phyloP scores from a whole-genome alignment of 1,140 invertebrate species.

The Diabrotica virgifera region DNA sequence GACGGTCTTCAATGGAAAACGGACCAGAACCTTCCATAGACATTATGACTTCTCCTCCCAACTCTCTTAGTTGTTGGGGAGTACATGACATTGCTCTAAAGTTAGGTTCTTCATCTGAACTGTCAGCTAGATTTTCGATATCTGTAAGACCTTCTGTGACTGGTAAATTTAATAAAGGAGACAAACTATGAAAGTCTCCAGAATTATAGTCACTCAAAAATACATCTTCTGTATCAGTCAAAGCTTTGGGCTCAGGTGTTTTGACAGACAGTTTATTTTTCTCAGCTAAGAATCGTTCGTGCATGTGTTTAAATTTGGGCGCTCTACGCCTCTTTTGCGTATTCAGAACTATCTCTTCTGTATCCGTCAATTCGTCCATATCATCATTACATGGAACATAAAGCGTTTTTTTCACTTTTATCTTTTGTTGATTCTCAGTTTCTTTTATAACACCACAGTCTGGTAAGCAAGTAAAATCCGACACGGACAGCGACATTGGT shows the following conservation, averaged over 20 bases:
- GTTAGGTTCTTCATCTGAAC: slow-evolving; percentile 39
- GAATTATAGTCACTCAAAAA: slow-evolving; percentile 48
- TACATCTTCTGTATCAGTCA: slow-evolving; percentile 56
- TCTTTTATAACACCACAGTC: slow-evolving; percentile 41
- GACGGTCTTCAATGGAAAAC: slow-evolving; percentile 31
- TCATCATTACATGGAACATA: slow-evolving; percentile 10
- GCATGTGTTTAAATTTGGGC: slow-evolving; percentile 30
- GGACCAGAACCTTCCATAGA: slow-evolving; percentile 38
- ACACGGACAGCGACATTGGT: slow-evolving; percentile 1
- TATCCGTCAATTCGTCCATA: slow-evolving; percentile 50
- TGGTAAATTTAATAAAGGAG: slow-evolving; percentile 3
- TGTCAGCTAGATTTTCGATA: slow-evolving; percentile 36
- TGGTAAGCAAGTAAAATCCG: slow-evolving; percentile 28
- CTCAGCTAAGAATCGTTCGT: slow-evolving; percentile 13
- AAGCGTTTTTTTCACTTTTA: background rate
- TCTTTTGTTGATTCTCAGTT: slow-evolving; percentile 28
- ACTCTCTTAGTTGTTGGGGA: slow-evolving; percentile 35
- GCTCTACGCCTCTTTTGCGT: slow-evolving; percentile 22
- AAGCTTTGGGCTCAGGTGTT: slow-evolving; percentile 12
- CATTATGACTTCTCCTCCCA: slow-evolving; percentile 36
- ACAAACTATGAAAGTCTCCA: slow-evolving; percentile 6
- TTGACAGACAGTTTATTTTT: slow-evolving; percentile 10
- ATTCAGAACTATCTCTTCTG: slow-evolving; percentile 52
- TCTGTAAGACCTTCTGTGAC: slow-evolving; percentile 22
- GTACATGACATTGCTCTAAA: slow-evolving; percentile 32